Evolutionary conservation across 2,888 invertebrate genomes (phyloP).

Genomic region (Ichneumoninae sp.): DNA sequence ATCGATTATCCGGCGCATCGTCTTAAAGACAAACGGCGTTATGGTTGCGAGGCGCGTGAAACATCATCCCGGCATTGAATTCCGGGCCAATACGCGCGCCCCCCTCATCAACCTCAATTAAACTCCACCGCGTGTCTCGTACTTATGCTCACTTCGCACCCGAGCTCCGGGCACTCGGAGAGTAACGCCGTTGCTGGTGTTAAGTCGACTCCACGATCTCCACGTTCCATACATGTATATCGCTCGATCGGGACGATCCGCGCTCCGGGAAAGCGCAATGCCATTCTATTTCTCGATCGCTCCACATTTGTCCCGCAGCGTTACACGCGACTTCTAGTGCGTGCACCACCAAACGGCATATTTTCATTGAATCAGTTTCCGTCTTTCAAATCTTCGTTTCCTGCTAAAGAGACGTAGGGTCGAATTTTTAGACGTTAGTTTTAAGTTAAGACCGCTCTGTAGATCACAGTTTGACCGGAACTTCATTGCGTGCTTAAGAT

Average conservation of each 20-base stretch:
- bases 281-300: neutral
- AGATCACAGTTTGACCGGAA: no score
- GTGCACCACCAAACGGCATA: neutral
- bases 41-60: slow-evolving; percentile 76
- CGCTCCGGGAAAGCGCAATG: slow-evolving; percentile 9
- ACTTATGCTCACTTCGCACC: slow-evolving; percentile 83
- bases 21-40: slow-evolving; percentile 70
- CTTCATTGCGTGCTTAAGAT: no score
- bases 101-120: slow-evolving; percentile 85
- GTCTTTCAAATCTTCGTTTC: slow-evolving; percentile 58
- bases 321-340: neutral
- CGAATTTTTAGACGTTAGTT: no score
- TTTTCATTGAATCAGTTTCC: slow-evolving; percentile 17
- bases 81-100: slow-evolving; percentile 84
- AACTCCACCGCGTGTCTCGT: slow-evolving; percentile 83
- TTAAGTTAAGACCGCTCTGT: no score
- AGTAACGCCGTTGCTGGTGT: slow-evolving; percentile 72
- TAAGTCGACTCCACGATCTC: slow-evolving; percentile 72
- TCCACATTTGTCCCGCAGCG: neutral
- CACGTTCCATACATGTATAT: slow-evolving; percentile 15
- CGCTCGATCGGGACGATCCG: slow-evolving; percentile 4
- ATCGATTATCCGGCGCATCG: slow-evolving; percentile 74
- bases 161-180: slow-evolving; percentile 68
- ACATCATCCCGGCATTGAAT: slow-evolving; percentile 83
- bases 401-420: slow-evolving; percentile 24